These are phyloP conservation scores for Coelopa frigida DNA, from an alignment of 1,140 invertebrate genomes.

Conservation along the genomic window DNA sequence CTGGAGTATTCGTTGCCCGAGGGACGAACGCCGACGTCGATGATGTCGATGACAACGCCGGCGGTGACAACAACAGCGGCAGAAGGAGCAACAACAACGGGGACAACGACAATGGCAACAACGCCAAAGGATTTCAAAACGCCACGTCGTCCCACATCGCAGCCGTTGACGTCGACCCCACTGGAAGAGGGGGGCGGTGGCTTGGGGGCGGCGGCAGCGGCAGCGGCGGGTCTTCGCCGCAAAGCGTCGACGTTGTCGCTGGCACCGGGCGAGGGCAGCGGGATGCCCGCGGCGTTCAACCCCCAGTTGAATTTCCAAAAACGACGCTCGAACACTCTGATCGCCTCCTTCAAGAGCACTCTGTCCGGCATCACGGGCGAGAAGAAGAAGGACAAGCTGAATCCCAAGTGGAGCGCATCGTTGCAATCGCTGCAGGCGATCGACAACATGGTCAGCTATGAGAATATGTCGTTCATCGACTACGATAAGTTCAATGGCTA, in stretches of 20 bases:
- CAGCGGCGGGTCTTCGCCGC: neutral
- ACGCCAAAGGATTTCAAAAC: too few relatives aligned
- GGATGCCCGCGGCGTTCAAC: conserved; percentile 11
- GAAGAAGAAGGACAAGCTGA: conserved; percentile 38
- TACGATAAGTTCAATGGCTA: conserved; percentile 44
- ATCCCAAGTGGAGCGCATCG: conserved; percentile 43
- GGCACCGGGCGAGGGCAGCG: conserved; percentile 13
- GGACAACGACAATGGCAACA: too few relatives aligned
- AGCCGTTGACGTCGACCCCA: conserved; percentile 11
- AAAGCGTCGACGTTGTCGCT: conserved; percentile 17
- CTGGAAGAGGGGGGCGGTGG: neutral
- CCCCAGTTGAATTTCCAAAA: conserved; percentile 36
- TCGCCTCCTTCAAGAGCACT: conserved; percentile 32
- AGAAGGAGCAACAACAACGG: too few relatives aligned
- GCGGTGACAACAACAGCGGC: too few relatives aligned
- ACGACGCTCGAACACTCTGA: conserved; percentile 31
- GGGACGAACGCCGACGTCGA: too few relatives aligned
- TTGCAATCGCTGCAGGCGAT: conserved; percentile 41
- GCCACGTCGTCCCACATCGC: conserved; percentile 15
- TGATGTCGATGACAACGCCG: neutral
- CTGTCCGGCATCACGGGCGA: conserved; percentile 18
- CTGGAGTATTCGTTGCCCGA: conserved; percentile 8
- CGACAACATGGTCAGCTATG: conserved; percentile 44
- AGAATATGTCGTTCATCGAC: conserved; percentile 43
- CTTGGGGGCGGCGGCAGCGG: neutral